Evolutionary conservation across 2,113 vertebrate genomes (phyloP), one percentile per base, ranked within the genome.

Genomic region (Chaetodon auriga): DNA sequence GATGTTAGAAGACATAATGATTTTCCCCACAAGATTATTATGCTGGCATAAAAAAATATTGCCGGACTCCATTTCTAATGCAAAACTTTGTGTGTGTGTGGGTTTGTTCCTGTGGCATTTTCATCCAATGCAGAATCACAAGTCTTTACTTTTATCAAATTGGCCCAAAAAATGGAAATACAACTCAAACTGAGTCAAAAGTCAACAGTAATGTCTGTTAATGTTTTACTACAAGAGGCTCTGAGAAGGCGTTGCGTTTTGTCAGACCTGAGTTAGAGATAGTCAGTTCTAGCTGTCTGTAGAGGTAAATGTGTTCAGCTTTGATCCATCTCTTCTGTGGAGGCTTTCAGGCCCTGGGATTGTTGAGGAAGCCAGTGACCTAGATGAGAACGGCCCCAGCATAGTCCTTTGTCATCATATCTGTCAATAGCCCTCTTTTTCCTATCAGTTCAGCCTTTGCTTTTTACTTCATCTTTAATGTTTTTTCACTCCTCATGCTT

Each of bases 281-380:
- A 57, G 36, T 43, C 2, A 49, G 18, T 16, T 63, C 16, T 23
- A 18, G 14, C 69, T 77, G 65, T 69, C 65, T 43, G 46, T 35
- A 23, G 68, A 83, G 65, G 58, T 88, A 82, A 88, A 87, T 85
- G 49, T 80, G 75, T 71, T 78, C 45, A 79, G 78, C 79, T 86
- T 90, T 90, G 92, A 92, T 92, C 90, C 84, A 60, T 78, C 82
- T 76, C 53, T 65, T 87, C 79, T 70, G 49, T 72, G 58, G 41
- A 65, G 81, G 80, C 79, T 75, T 79, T 87, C 83, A 18, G 63
- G 54, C 36, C 25, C 19, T 7, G 46, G 64, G 53, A 66, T 75
- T 77, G 55, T 78, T 54, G 53, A 87, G 68, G 88, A 87, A 94
- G 85, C 83, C 79, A 55, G 36, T 81, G 77, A 81, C 55, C 62